Evolutionary conservation across 2,113 vertebrate species (phyloP).

Genomic region (Sylvia atricapilla): DNA sequence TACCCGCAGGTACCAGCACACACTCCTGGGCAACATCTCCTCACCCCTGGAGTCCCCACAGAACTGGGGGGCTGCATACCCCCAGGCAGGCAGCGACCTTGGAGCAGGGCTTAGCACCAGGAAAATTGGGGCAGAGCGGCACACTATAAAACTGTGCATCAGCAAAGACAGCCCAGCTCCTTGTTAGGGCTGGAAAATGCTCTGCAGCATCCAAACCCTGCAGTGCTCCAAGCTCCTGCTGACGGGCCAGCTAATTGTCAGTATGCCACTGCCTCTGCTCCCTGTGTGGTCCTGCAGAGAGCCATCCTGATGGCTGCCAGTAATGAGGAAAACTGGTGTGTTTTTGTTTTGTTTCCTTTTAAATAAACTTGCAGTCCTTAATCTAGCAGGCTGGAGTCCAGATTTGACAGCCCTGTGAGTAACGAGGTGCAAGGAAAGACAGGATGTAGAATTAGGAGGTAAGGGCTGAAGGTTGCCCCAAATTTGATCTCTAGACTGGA

Average conservation of each 20-base stretch:
- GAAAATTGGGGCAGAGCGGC: not conserved
- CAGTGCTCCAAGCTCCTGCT: not conserved
- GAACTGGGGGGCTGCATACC: not conserved
- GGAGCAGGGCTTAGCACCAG: not conserved
- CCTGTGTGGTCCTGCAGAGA: conserved; percentile 49
- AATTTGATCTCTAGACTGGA: not conserved
- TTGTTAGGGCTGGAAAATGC: not conserved
- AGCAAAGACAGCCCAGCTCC: not conserved
- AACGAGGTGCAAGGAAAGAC: conserved; percentile 36
- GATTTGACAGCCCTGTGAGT: conserved; percentile 34
- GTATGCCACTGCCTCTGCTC: conserved; percentile 2
- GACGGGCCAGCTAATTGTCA: not conserved
- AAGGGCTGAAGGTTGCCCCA: conserved; percentile 19
- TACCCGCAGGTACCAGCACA: not conserved
- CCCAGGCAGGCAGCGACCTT: not conserved
- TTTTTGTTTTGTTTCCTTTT: conserved; percentile 41
- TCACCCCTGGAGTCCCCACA: not conserved
- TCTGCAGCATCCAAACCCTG: not conserved
- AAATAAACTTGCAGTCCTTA: conserved; percentile 52
- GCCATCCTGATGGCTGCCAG: not conserved
- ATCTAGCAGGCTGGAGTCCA: conserved; percentile 9
- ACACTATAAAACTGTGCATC: fast-evolving
- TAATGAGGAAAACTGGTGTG: conserved; percentile 26
- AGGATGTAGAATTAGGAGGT: conserved; percentile 46
- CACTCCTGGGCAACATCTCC: not conserved